Evolutionary conservation across 2,113 vertebrate species (phyloP).

Genomic region (Actenoides hombroni): DNA sequence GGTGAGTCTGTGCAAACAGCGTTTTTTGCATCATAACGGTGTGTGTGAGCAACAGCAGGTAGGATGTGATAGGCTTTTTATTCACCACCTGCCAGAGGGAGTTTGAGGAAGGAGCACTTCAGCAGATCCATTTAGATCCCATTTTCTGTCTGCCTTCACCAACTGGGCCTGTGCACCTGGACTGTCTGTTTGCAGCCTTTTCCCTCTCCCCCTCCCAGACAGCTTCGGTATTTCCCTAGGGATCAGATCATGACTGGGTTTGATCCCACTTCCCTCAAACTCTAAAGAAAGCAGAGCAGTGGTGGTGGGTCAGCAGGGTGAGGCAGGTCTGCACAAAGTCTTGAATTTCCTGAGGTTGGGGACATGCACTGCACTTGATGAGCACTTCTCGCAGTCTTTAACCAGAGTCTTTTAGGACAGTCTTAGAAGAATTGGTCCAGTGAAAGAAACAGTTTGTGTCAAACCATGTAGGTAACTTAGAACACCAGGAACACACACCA

Average conservation of each 20-base stretch:
- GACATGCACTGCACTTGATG: rapidly evolving
- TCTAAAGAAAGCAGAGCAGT: too few species aligned
- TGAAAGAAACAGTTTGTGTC: not conserved
- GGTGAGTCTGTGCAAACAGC: not conserved
- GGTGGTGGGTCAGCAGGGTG: not conserved
- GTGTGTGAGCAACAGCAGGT: not conserved
- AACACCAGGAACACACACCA: not conserved
- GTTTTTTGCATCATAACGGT: rapidly evolving
- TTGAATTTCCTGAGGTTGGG: not conserved
- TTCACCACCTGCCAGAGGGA: not conserved
- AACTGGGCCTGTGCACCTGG: not conserved
- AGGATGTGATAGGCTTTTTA: not conserved
- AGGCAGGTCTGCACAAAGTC: rapidly evolving
- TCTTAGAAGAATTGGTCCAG: not conserved
- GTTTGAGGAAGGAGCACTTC: not conserved
- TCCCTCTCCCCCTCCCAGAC: rapidly evolving
- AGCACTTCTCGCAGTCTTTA: not conserved
- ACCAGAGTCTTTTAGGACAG: not conserved
- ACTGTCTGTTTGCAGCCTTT: not conserved
- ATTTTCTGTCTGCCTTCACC: not conserved
- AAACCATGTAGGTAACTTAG: not conserved
- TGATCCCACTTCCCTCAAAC: too few species aligned
- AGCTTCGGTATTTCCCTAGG: rapidly evolving
- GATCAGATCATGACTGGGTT: not conserved
- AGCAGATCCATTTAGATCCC: not conserved